These are phyloP conservation scores for Centruroides vittatus DNA, from an alignment of 1,140 invertebrate species.

Conservation along the genomic window DNA sequence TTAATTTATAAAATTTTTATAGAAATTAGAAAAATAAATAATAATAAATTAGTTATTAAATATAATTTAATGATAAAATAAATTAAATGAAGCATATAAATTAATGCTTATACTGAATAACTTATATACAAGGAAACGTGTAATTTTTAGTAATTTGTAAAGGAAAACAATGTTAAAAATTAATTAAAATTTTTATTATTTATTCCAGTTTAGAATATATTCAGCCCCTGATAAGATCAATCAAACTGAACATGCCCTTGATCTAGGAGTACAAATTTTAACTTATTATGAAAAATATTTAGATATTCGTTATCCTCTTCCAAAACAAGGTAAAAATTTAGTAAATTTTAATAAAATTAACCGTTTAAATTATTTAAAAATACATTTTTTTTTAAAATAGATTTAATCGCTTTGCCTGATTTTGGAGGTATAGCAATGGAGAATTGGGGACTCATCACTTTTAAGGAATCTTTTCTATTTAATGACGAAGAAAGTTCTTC, in stretches of 20 bases:
- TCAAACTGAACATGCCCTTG: slow-evolving; percentile 78
- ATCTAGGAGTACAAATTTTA: slow-evolving; percentile 27
- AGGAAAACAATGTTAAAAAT: neutral
- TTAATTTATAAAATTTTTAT: too few species aligned
- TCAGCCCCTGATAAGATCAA: slow-evolving; percentile 82
- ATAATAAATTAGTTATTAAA: too few species aligned
- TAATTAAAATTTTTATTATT: neutral
- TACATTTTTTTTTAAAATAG: neutral
- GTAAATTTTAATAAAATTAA: neutral
- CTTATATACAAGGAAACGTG: too few species aligned
- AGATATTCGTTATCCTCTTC: slow-evolving; percentile 26
- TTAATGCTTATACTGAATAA: too few species aligned
- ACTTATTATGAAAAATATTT: slow-evolving; percentile 14
- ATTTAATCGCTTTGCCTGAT: slow-evolving; percentile 91
- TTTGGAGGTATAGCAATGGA: slow-evolving; percentile 86
- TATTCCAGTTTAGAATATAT: slow-evolving; percentile 54
- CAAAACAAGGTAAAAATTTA: slow-evolving; percentile 26
- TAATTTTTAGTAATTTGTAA: neutral
- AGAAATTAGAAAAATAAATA: too few species aligned
- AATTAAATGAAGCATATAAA: too few species aligned
- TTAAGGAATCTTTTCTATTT: slow-evolving; percentile 62
- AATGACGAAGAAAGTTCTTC: slow-evolving; percentile 44
- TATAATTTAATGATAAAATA: too few species aligned
- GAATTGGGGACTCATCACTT: slow-evolving; percentile 83
- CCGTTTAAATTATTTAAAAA: too few species aligned